Evolutionary conservation across 2,113 vertebrate species (phyloP).

Genomic region (Tapirus terrestris): DNA sequence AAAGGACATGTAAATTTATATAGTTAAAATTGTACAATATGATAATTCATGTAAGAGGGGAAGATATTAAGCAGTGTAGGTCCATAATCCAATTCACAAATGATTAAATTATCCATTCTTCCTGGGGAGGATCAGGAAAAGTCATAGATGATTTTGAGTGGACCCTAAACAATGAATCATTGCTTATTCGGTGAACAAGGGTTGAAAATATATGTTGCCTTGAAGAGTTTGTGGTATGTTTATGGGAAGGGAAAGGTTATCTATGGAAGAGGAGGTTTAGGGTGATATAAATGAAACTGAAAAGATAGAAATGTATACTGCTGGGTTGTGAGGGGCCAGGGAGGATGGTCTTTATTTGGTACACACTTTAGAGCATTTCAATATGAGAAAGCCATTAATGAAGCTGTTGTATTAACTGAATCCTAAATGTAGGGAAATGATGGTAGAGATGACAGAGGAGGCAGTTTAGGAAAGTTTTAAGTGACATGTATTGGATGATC

Average conservation of each 20-base stretch:
- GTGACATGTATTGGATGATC: not conserved
- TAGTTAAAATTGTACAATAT: not conserved
- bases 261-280: not conserved
- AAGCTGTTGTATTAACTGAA: not conserved
- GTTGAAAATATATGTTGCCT: not conserved
- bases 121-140: not conserved
- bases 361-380: not conserved
- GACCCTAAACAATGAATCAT: not conserved
- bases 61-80: not conserved
- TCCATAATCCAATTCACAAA: not conserved
- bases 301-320: not conserved
- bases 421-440: not conserved
- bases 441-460: not conserved
- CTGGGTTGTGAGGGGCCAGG: not conserved
- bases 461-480: not conserved
- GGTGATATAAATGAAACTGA: not conserved
- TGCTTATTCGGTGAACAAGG: not conserved
- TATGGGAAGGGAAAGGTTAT: not conserved
- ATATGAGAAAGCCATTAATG: not conserved
- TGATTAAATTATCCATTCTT: conserved; percentile 15
- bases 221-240: not conserved
- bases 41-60: not conserved
- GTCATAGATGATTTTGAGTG: not conserved
- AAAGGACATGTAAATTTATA: not conserved
- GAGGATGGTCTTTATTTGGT: not conserved